Base-by-base conservation (phyloP, 1,140 invertebrate species). In the Drosophila suzukii region DNA sequence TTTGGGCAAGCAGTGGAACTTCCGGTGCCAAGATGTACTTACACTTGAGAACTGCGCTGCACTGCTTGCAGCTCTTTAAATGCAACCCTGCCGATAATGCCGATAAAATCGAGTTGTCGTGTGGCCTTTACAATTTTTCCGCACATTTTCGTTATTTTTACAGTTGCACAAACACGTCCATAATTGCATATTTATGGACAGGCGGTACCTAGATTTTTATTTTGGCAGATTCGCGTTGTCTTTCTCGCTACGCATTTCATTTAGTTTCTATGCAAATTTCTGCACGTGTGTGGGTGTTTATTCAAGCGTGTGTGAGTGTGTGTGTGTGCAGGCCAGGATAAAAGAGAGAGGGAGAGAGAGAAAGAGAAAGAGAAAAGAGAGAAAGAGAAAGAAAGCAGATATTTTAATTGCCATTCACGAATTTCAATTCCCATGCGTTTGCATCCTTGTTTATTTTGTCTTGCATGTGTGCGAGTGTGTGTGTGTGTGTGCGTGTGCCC, bases 381-480 rank as follows among this genome's bases (percentile, higher is more conserved):
- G 53, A 51, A 30, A 66, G 53, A 84, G 62, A 81, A 71, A 57
- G 44, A 75, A 82, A 88, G 67, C 83, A 76, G 50, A 86, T 82
- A 82, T 76, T 88, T 86, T 82, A 86, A 86, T 88, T 76, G 75
- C 60, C 83, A 62, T 86, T 75, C 56, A 88, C 73, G 51, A 86
- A 82, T 62, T 86, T 75, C 75, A 81, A 85, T 72, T 85, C 62
- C 62, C 79, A 76, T 83, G 83, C 75, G 63, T 71, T 51, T 73
- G 15, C 68, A 44, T 72, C n/a, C 50, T 57, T 71, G 47, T 61
- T 36, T 78, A 39, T 57, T 56, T 44, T 51, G 24, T 43, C 12
- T 78, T 68, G 54, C 20, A 20, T 20, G 0, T 2, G 11, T 30
- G 56, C 17, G 39, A 59, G 32, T 62, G 34, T 57, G 38, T 66